phyloP scores from a whole-genome alignment of 1,140 invertebrate species.

The Drosophila asahinai region DNA sequence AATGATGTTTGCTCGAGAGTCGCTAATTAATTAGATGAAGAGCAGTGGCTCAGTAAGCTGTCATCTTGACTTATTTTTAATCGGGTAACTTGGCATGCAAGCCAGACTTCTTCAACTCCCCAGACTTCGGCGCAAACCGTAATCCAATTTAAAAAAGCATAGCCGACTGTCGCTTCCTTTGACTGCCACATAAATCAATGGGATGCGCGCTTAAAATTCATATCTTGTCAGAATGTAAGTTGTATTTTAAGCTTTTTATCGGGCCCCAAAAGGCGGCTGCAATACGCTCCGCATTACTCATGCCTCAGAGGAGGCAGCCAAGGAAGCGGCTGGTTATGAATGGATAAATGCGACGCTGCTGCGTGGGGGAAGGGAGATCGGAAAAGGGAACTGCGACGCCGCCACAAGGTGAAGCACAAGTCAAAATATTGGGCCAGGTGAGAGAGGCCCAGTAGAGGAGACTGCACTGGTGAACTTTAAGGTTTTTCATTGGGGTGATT shows the following conservation, averaged over 20 bases:
- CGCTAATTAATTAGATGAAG: constrained; percentile 66
- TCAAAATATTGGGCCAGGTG: constrained; percentile 39
- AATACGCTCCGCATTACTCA: constrained; percentile 74
- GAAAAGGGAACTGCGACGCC: constrained; percentile 2
- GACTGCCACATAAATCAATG: constrained; percentile 68
- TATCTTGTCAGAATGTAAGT: constrained; percentile 81
- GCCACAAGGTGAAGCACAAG: constrained; percentile 34
- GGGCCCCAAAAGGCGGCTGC: constrained; percentile 68
- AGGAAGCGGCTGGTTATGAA: constrained; percentile 47
- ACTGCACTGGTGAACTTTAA: not conserved
- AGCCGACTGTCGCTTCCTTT: constrained; percentile 48
- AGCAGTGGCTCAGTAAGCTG: constrained; percentile 36
- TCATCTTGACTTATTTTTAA: constrained; percentile 53
- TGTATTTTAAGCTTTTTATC: constrained; percentile 83
- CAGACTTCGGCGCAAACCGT: constrained; percentile 33
- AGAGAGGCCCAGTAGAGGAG: constrained; percentile 4
- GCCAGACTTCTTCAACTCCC: constrained; percentile 26
- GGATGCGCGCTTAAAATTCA: constrained; percentile 76
- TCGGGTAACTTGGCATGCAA: constrained; percentile 65
- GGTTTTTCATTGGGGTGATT: constrained; percentile 36
- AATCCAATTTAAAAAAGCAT: constrained; percentile 82
- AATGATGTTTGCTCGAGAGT: constrained; percentile 47
- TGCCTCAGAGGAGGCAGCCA: constrained; percentile 30
- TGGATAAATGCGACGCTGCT: constrained; percentile 33
- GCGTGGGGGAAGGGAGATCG: not conserved